Conservation (phyloP, 2,797 vertebrate genomes). For the Enteromius afrohamiltoni region DNA sequence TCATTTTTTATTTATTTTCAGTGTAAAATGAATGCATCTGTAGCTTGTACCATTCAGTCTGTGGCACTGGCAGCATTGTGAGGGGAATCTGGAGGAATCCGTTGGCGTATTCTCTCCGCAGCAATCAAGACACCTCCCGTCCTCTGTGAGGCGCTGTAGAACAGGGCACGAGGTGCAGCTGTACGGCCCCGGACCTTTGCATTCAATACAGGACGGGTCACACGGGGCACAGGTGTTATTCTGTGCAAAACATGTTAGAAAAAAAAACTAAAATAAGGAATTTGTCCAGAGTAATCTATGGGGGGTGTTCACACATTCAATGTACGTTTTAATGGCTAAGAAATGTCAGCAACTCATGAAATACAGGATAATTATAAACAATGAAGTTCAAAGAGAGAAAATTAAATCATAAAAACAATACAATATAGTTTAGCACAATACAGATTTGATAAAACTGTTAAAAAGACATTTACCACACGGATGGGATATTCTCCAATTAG, state of each 20-base stretch:
- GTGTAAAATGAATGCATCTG: background rate
- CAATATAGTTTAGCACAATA: background rate
- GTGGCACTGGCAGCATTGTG: constrained; percentile 87
- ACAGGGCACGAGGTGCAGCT: constrained; percentile 86
- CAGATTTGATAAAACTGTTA: background rate
- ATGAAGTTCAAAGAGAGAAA: background rate
- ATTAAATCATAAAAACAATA: background rate
- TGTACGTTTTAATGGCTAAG: background rate
- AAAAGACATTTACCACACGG: constrained; percentile 69
- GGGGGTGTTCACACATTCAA: background rate
- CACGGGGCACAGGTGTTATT: constrained; percentile 78
- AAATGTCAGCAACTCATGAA: background rate
- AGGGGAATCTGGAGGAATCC: constrained; percentile 46
- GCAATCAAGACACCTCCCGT: constrained; percentile 86
- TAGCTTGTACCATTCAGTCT: constrained; percentile 73
- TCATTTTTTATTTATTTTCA: background rate
- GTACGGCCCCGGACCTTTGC: constrained; percentile 80
- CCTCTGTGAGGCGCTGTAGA: constrained; percentile 74
- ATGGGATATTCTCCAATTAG: constrained; percentile 80
- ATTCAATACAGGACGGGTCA: constrained; percentile 83
- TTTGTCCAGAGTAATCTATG: background rate
- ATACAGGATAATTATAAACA: background rate
- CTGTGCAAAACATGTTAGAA: constrained; percentile 56
- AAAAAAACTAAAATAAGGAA: background rate
- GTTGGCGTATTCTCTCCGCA: constrained; percentile 69